Conservation (phyloP, 2,113 vertebrate genomes). For the Urocolius indicus region DNA sequence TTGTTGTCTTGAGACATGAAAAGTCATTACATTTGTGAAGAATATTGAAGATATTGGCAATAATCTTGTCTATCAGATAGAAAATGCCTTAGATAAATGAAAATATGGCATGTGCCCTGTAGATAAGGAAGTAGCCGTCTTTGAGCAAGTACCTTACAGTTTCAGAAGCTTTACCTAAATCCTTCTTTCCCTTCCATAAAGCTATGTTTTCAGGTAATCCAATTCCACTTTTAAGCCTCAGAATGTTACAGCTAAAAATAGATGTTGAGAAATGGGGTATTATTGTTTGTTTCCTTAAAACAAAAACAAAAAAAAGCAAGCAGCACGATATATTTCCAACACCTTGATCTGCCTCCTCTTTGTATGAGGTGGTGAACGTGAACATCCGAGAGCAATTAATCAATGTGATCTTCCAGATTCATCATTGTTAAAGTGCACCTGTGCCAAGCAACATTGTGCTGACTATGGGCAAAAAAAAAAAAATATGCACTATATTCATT, state of each 20-base stretch:
- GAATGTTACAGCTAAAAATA: slow-evolving; percentile 6
- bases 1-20: background rate
- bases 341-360: background rate
- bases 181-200: background rate
- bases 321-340: background rate
- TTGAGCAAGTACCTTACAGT: background rate
- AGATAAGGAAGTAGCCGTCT: background rate
- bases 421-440: slow-evolving; percentile 56
- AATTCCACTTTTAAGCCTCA: background rate
- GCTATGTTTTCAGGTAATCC: slow-evolving; percentile 1
- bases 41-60: background rate
- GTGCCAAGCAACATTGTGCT: slow-evolving; percentile 48
- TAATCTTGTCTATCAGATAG: background rate
- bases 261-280: background rate
- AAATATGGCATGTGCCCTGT: background rate
- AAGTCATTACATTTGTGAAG: background rate
- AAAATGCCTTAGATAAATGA: background rate
- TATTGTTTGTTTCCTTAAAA: background rate
- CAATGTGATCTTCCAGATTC: slow-evolving; percentile 47
- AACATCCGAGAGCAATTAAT: slow-evolving; percentile 62
- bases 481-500: slow-evolving; percentile 27
- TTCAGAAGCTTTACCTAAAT: slow-evolving; percentile 10
- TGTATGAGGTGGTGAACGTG: background rate
- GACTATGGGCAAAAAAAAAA: background rate
- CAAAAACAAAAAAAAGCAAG: background rate